Evolutionary conservation across 2,113 vertebrate species (phyloP).

Genomic region (Rhizomys pruinosus): DNA sequence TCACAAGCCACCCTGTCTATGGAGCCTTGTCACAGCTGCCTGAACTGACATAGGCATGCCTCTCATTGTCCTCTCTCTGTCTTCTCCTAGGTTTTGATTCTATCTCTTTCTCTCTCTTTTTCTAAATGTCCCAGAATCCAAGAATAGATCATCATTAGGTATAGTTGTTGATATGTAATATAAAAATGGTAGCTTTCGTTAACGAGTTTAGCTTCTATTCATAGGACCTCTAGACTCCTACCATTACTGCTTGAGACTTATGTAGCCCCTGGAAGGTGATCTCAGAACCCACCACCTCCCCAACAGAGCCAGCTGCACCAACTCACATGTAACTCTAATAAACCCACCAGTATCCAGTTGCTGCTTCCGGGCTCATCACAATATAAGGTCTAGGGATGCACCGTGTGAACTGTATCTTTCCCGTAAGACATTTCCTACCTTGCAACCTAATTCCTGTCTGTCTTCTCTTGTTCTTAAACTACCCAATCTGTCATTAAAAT

Average conservation of each 20-base stretch:
- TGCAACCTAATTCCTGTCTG: neutral
- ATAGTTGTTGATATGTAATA: neutral
- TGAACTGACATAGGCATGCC: neutral
- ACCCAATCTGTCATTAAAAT: neutral
- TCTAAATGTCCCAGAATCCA: neutral
- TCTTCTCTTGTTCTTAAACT: slow-evolving; percentile 44
- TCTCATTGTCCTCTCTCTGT: neutral
- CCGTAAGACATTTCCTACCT: neutral
- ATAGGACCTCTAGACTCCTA: neutral
- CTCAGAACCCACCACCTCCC: neutral
- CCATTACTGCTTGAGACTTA: neutral
- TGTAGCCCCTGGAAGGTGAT: neutral
- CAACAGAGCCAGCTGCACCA: neutral
- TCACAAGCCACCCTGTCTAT: neutral
- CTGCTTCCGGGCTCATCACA: neutral
- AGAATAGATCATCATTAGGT: neutral
- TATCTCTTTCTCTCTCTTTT: neutral
- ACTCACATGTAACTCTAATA: slow-evolving; percentile 3
- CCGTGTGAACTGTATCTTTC: neutral
- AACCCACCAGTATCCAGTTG: neutral
- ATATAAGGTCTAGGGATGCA: neutral
- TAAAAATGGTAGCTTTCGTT: neutral
- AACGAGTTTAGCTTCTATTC: neutral
- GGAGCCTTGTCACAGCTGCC: neutral
- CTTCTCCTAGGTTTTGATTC: neutral